Base-by-base conservation (phyloP, 2,888 invertebrate genomes). In the Cryptus viduatorius region DNA sequence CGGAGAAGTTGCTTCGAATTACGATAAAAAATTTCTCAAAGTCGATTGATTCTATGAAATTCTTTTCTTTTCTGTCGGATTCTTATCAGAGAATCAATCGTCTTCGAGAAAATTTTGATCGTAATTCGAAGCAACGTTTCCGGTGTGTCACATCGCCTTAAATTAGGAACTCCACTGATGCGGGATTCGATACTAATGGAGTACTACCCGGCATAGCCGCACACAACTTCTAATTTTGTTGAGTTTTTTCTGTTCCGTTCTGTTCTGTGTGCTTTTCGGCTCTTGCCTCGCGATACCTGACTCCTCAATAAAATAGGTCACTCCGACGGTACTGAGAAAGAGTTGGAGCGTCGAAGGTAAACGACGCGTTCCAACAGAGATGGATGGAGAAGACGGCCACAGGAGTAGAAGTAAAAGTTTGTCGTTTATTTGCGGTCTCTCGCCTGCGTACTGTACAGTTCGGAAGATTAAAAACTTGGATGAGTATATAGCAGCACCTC, bases 361-460 rank as follows among this genome's bases (percentile, higher is more conserved):
- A 76, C 53, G 48, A 42, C 37, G 65, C 16, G 65, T 50, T 42
- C 24, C 46, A 79, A 71, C 37, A 24, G 19, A 71, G 56, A 48
- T 46, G 31, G 16, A 5, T 68, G 59, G 65, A 24, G 56, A 44
- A 24, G 69, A 56, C 29, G 67, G 67, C 56, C 37, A 72, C 48
- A 14, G 24, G 24, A 59, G 64, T 37, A 19, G 42, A 65, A 75
- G 75, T 31, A 68, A 75, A 81, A 81, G 80, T 81, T 81, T 48
- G 80, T 61, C 80, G 68, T 81, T 75, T 81, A 81, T 81, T 81
- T 81, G 80, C 80, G 75, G 75, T 75, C 80, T 81, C 73, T 81
- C 80, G 75, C 75, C 75, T 69, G 59, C 80, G 73, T 48, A 53
- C 75, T 29, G 61, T 61, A 75, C 50, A 75, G 75, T 69, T 75